These are phyloP conservation scores for Silurus glanis DNA, from an alignment of 2,113 vertebrate species.

Conservation along the genomic window DNA sequence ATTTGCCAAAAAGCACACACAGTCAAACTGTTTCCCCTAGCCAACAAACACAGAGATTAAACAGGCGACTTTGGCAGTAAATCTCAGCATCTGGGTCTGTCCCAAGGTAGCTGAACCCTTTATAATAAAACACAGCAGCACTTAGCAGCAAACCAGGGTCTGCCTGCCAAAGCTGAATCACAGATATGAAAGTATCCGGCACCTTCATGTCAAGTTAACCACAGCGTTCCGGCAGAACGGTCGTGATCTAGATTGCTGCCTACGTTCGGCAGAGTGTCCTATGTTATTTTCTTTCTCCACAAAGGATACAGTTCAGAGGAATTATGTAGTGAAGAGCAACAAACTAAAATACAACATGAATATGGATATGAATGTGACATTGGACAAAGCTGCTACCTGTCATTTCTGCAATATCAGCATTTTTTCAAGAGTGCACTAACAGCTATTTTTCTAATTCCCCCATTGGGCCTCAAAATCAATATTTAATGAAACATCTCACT, in stretches of 20 bases:
- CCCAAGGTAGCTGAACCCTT: conserved; percentile 37
- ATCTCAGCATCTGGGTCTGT: conserved; percentile 14
- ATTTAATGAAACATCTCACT: conserved; percentile 32
- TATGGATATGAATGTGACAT: conserved; percentile 16
- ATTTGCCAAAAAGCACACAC: conserved; percentile 19
- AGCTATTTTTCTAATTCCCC: conserved; percentile 22
- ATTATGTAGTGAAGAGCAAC: not conserved
- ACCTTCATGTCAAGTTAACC: conserved; percentile 31
- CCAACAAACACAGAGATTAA: conserved; percentile 38
- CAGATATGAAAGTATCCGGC: conserved; percentile 50
- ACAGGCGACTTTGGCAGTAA: conserved; percentile 33
- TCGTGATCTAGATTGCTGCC: conserved; percentile 50
- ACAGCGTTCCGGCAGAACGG: conserved; percentile 44
- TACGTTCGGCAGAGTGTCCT: conserved; percentile 42
- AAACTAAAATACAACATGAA: conserved; percentile 6
- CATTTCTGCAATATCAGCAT: conserved; percentile 12
- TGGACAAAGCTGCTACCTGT: conserved; percentile 20
- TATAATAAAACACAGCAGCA: conserved; percentile 42
- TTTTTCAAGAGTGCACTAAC: conserved; percentile 9
- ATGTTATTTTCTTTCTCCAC: not conserved
- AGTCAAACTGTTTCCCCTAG: conserved; percentile 19
- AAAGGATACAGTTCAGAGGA: not conserved
- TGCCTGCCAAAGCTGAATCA: conserved; percentile 59
- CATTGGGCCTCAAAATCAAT: conserved; percentile 15
- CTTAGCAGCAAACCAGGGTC: conserved; percentile 46